Base-by-base conservation (phyloP, 2,113 vertebrate species). In the Callocephalon fimbriatum region DNA sequence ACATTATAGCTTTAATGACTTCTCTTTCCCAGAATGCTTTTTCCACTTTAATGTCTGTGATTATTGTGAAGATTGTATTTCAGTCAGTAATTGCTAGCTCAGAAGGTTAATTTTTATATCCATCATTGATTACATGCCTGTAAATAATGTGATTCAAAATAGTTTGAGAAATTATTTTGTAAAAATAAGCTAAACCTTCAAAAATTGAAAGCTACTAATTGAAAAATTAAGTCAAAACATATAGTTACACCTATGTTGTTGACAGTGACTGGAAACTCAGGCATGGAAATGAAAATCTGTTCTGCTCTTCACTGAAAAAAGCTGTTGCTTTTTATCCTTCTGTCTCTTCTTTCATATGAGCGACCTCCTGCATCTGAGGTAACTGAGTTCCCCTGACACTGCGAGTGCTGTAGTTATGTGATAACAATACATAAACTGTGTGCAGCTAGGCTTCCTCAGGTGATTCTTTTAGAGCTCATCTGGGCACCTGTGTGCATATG, bases 401-500 rank as follows among this genome's bases (percentile, higher is more conserved):
- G 10, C 37, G n/a, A 66, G 32, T 0, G 0, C 10, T 38, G 7
- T 14, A 48, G 10, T 37, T 44, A 27, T 11, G 7, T 56, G 59
- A 48, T 68, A 71, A 44, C 7, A 19, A 9, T 16, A 3, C 31
- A 54, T 19, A 27, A 75, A 54, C 8, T 54, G 10, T 48, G 16
- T 7, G 15, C 0, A 0, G 8, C 6, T 22, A 32, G 6, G 6
- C 7, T 61, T 16, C 20, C 40, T 76, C 72, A 32, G 7, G 68
- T 76, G 10, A 54, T 51, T 63, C 5, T 71, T 45, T 38, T 37
- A 78, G 6, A 82, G 15, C 7, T 29, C 1, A 5, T 32, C 15
- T 51, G 10, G 38, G 44, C 18, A 74, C 18, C 25, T 47, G 35
- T 79, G 31, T n/a, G 12, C 15, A 14, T 71, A 15, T 0, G 3